Conservation (phyloP, 2,888 invertebrate species). For the Meteorus cinctellus region DNA sequence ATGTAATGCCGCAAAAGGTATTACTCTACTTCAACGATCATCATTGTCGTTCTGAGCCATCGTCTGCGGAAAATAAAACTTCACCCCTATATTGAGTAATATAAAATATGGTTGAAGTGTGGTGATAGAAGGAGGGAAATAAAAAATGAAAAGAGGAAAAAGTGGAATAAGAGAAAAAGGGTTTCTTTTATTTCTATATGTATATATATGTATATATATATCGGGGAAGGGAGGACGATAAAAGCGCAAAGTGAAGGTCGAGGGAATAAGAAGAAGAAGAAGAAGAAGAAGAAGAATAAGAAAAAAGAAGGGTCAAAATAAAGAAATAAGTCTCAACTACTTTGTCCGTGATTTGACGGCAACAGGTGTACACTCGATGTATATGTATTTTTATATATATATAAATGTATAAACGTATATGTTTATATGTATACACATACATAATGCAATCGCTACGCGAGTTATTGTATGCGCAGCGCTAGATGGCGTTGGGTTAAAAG, state of each 20-base stretch:
- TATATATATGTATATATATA: constrained; percentile 9
- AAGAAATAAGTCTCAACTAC: constrained; percentile 40
- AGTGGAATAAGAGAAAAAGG: background rate
- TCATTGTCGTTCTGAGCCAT: background rate
- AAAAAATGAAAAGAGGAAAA: background rate
- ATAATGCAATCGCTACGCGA: constrained; percentile 42
- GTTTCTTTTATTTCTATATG: background rate
- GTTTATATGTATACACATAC: constrained; percentile 31
- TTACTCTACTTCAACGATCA: background rate
- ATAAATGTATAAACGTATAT: constrained; percentile 31
- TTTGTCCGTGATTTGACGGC: constrained; percentile 65
- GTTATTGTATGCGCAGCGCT: constrained; percentile 34
- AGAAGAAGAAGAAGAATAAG: background rate
- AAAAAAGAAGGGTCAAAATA: background rate
- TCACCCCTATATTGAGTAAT: background rate
- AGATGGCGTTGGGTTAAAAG: constrained; percentile 25
- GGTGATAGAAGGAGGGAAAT: background rate
- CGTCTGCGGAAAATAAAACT: background rate
- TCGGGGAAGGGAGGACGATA: background rate
- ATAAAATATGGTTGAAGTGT: constrained; percentile 10
- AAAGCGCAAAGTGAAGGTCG: constrained; percentile 9
- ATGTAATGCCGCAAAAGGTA: background rate
- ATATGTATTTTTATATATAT: constrained; percentile 25
- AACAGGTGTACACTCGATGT: constrained; percentile 68
- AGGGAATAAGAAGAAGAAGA: background rate